Base-by-base conservation (phyloP, 1,140 invertebrate species). In the Diprion similis region DNA sequence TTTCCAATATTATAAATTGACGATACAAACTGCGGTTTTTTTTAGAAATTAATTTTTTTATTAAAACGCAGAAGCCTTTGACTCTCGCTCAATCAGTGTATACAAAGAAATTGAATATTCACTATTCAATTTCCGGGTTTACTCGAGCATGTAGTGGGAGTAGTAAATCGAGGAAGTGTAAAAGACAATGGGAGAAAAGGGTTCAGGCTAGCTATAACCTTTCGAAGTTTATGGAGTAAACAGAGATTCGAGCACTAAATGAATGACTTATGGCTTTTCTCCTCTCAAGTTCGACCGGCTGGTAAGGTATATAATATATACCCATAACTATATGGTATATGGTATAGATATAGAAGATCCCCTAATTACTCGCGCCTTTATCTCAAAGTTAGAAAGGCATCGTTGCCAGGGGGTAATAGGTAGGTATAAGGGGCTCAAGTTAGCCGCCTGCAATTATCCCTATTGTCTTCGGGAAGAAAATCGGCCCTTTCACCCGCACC, bases 381-480 rank as follows among this genome's bases (percentile, higher is more conserved):
- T 59, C 51, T 59, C 51, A 17, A 59, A 59, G 11, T 59, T 59
- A 13, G 51, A 59, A 37, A 59, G 51, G n/a, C 11, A 17, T 59
- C n/a, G 24, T 37, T 37, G 24, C 6, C 24, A 37, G 24, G 24
- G 24, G 24, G 24, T 37, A 37, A 37, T 37, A 37, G 24, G n/a
- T n/a, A n/a, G n/a, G 24, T 37, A 37, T 37, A 59, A 59, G 51
- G 51, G 51, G 51, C 51, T 59, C 9, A 59, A 59, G 51, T 59
- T 59, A 37, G 24, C 51, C 51, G n/a, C 11, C 11, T 37, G 11
- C 51, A 59, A 59, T 59, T 59, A 59, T 59, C 11, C 51, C 51
- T 17, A 59, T 59, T 59, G 51, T 59, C n/a, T 59, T 59, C 51
- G n/a, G 11, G 51, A 59, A 59, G 51, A 59, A 59, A 59, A 59